Base-by-base conservation (phyloP, 2,888 invertebrate genomes). In the Troides oblongomaculatus region DNA sequence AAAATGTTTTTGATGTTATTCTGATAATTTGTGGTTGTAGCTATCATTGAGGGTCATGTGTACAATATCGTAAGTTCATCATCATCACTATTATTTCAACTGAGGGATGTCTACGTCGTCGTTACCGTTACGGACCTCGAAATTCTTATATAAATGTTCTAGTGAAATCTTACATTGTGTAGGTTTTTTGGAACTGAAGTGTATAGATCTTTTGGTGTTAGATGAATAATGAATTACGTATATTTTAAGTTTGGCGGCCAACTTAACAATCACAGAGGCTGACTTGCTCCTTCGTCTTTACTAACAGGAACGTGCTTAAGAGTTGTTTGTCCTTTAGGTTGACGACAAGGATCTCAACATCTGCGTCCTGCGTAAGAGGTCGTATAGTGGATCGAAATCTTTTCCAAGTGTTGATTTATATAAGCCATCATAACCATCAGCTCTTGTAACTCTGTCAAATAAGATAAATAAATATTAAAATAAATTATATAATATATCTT, bases 281-380 rank as follows among this genome's bases (percentile, higher is more conserved):
- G 12, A 23, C 39, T 58, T 12, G 58, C n/a, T 73, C 69, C 73
- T 73, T 71, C 80, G 80, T 75, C 78, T 77, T 78, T 75, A 74
- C 74, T 72, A 72, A 74, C 76, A 75, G 76, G 79, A 74, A 80
- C 85, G 87, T 87, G 86, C 80, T 81, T 72, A 77, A 84, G 83
- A 75, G 76, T 71, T 74, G 68, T 71, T 83, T 79, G 75, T 79
- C 78, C 75, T 81, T 80, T 77, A 72, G 82, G 80, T 83, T 81
- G 81, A 69, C 66, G 59, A 69, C 65, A 50, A 50, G 64, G 43
- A 21, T 21, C 53, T 18, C 74, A 71, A 68, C 36, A 66, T 64
- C 64, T 61, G n/a, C 61, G 64, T 67, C 58, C 56, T 43, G 64
- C 64, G 39, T 69, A 36, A 50, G n/a, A 30, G 14, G 39, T 61